Conservation (phyloP, 2,797 vertebrate species). For the Xerus rutilus region DNA sequence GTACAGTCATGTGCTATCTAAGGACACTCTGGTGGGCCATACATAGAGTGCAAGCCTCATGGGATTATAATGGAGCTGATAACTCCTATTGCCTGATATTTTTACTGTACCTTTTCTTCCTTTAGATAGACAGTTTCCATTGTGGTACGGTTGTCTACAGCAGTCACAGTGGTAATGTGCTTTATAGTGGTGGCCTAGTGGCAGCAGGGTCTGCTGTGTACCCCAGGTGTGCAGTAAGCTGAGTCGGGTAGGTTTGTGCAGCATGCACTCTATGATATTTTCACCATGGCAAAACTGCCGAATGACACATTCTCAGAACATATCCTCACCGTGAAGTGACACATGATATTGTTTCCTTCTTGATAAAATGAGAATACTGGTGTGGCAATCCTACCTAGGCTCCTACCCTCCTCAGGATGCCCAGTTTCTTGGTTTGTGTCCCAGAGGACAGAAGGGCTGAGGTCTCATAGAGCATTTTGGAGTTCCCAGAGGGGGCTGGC, state of each 20-base stretch:
- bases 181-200: accelerated
- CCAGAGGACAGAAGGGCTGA: background rate
- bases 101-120: background rate
- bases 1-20: accelerated
- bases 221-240: background rate
- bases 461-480: background rate
- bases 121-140: background rate
- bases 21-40: background rate
- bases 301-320: background rate
- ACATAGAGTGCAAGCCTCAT: too few relatives aligned
- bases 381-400: accelerated
- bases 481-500: background rate
- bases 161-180: background rate
- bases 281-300: background rate
- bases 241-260: too few relatives aligned
- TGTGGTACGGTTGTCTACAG: background rate
- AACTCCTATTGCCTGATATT: background rate
- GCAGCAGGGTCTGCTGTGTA: background rate
- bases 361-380: background rate
- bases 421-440: background rate
- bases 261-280: too few relatives aligned
- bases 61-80: background rate
- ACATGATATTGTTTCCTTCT: background rate
- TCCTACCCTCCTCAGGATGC: background rate
- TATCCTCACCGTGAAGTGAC: background rate